phyloP scores from a whole-genome alignment of 2,113 vertebrate genomes.

The Clarias macrocephalus region DNA sequence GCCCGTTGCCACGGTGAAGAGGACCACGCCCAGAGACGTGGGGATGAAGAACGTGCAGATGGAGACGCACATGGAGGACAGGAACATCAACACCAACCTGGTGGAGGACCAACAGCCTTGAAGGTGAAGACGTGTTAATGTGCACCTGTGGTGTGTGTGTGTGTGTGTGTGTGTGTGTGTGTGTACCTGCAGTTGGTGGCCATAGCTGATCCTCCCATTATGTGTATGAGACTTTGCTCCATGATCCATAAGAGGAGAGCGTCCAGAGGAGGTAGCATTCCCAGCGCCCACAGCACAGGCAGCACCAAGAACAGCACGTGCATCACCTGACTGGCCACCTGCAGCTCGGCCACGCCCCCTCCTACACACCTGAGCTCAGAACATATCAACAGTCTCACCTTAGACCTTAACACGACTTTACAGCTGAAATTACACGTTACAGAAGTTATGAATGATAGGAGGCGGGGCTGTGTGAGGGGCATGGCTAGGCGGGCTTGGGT shows the following conservation, averaged over 20 bases:
- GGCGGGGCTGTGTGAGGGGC: not conserved
- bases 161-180: slow-evolving; percentile 1
- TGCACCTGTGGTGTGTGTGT: not conserved
- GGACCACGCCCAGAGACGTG: slow-evolving; percentile 82
- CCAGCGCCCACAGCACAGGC: slow-evolving; percentile 91
- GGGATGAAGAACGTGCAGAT: slow-evolving; percentile 89
- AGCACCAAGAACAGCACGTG: slow-evolving; percentile 89
- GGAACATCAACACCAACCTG: slow-evolving; percentile 92
- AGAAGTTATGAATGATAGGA: too few species aligned
- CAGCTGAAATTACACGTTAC: not conserved
- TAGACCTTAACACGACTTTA: not conserved
- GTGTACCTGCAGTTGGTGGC: slow-evolving; percentile 85
- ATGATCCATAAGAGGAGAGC: slow-evolving; percentile 91
- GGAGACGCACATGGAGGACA: slow-evolving; percentile 79
- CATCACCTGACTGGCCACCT: slow-evolving; percentile 87
- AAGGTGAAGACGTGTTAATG: not conserved
- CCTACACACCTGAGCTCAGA: slow-evolving; percentile 75
- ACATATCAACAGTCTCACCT: not conserved
- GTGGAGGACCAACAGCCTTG: not conserved
- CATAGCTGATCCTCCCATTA: slow-evolving; percentile 92
- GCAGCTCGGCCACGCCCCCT: slow-evolving; percentile 75
- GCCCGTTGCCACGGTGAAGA: slow-evolving; percentile 89
- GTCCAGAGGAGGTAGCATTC: slow-evolving; percentile 88
- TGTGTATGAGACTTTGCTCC: slow-evolving; percentile 91
- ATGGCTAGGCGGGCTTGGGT: not conserved